Percentiles rank a stretch among this genome's conserved stretches.
Conservation (phyloP, 2,888 invertebrate genomes). For the Elaeidobius kamerunicus region DNA sequence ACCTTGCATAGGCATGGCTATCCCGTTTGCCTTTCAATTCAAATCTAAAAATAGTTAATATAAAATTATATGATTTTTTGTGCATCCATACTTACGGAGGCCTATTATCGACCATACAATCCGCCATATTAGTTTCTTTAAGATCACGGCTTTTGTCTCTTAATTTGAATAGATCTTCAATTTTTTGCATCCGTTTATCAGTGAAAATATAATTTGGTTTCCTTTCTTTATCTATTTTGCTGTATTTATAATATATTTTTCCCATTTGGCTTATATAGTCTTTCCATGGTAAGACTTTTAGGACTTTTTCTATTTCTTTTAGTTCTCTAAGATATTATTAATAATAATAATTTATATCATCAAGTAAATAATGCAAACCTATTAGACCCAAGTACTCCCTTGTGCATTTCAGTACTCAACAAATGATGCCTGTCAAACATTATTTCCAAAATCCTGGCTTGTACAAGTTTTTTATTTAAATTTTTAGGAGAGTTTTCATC, state of each 20-base stretch:
- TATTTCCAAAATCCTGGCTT: constrained; percentile 42
- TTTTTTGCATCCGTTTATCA: constrained; percentile 26
- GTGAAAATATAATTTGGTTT: constrained; percentile 14
- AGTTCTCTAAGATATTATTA: constrained; percentile 36
- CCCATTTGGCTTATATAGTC: constrained; percentile 41
- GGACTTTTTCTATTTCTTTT: constrained; percentile 42
- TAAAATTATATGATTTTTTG: constrained; percentile 2
- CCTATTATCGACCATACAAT: constrained; percentile 1
- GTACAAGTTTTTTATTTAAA: no score
- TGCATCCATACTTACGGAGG: constrained; percentile 22
- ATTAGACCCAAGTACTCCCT: constrained; percentile 43
- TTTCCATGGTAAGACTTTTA: constrained; percentile 40
- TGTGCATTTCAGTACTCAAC: constrained; percentile 39
- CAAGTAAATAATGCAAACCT: no score
- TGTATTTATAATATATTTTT: constrained; percentile 31
- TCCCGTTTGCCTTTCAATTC: constrained; percentile 28
- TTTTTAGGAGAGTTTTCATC: no score
- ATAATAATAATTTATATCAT: no score
- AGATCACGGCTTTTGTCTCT: constrained; percentile 32
- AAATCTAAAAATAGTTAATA: constrained; percentile 32
- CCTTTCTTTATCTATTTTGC: neutral
- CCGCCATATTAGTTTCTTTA: constrained; percentile 12
- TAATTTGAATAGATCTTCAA: constrained; percentile 34
- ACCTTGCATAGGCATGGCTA: constrained; percentile 30
- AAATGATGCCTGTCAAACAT: constrained; percentile 48